Evolutionary conservation across 2,888 invertebrate species (phyloP).

Genomic region (Acleris emargana): DNA sequence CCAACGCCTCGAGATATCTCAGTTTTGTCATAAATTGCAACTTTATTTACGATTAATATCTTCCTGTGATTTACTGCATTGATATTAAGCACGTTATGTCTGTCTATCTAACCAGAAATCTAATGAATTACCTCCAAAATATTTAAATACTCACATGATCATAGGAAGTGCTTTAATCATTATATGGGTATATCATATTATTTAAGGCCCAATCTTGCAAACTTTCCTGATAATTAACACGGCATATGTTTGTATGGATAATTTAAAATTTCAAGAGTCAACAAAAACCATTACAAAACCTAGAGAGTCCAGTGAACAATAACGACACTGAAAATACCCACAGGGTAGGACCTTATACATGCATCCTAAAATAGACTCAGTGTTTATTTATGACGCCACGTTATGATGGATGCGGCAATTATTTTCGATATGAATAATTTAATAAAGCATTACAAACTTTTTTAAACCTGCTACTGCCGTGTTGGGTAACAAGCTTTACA

Average conservation of each 20-base stretch:
- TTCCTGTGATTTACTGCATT: conserved; percentile 66
- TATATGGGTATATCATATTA: too few relatives aligned
- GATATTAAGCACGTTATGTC: conserved; percentile 58
- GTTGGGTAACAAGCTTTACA: conserved; percentile 22
- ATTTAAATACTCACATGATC: too few relatives aligned
- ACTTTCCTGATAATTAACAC: too few relatives aligned
- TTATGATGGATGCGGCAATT: conserved; percentile 35
- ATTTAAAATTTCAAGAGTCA: too few relatives aligned
- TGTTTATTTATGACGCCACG: conserved; percentile 27
- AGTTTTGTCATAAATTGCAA: conserved; percentile 72
- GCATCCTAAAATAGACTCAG: conserved; percentile 26
- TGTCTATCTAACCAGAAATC: too few relatives aligned
- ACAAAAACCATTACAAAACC: too few relatives aligned
- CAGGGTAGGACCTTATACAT: background rate
- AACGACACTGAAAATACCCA: background rate
- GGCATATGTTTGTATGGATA: too few relatives aligned
- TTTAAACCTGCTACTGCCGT: conserved; percentile 10
- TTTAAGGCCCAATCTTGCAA: too few relatives aligned
- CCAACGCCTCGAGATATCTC: conserved; percentile 59
- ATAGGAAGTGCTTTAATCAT: too few relatives aligned
- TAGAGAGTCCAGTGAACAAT: background rate
- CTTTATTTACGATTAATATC: conserved; percentile 76
- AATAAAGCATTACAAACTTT: conserved; percentile 22
- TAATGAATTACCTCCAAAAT: too few relatives aligned
- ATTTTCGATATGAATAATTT: conserved; percentile 32